Conservation (phyloP, 2,888 invertebrate species). For the Cylindroiulus punctatus region DNA sequence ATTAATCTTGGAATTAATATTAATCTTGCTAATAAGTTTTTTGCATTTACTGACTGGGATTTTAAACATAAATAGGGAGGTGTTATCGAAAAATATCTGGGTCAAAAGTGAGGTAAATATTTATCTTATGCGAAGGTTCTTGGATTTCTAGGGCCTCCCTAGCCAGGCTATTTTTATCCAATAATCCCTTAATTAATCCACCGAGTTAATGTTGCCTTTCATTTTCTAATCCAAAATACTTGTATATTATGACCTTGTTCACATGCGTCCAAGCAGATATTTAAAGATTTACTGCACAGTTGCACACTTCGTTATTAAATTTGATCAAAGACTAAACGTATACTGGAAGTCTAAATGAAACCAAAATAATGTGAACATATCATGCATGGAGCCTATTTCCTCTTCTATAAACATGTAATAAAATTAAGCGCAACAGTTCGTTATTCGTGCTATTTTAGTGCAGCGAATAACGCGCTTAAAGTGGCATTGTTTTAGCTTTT, state of each 20-base stretch:
- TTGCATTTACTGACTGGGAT: not conserved
- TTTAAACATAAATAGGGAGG: not conserved
- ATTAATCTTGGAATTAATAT: not conserved
- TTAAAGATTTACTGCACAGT: too few relatives aligned
- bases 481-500: slow-evolving; percentile 22
- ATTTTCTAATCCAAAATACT: too few relatives aligned
- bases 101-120: slow-evolving; percentile 20
- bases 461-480: not conserved
- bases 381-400: not conserved
- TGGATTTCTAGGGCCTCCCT: not conserved
- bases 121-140: not conserved
- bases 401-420: not conserved
- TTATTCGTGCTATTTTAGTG: not conserved
- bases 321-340: not conserved
- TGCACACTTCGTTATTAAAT: not conserved
- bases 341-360: not conserved
- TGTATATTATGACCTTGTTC: too few relatives aligned
- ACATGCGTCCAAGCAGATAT: too few relatives aligned
- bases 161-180: not conserved
- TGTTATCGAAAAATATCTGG: not conserved
- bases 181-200: not conserved
- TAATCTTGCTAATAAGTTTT: not conserved
- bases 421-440: not conserved
- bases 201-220: too few relatives aligned
- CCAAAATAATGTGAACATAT: not conserved